Base-by-base conservation (phyloP, 2,888 invertebrate genomes). In the Lasius fuliginosus region DNA sequence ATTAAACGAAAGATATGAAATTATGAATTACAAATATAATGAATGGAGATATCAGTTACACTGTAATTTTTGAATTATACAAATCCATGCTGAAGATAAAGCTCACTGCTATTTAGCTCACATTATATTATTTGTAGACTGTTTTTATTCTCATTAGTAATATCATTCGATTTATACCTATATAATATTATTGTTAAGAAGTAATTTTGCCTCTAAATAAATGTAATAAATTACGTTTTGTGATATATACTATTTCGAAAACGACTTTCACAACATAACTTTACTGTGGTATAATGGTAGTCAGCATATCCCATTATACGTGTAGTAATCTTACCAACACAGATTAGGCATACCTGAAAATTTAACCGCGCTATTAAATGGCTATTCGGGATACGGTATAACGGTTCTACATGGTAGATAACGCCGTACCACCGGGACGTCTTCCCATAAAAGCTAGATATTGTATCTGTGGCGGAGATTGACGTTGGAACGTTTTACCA, bases 241-340 rank as follows among this genome's bases (percentile, higher is more conserved):
- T 58, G 12, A 11, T 15, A 6, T 27, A 12, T 27, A 12, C 8
- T 6, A 30, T 15, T 60, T 60, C 30, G 2, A 15, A 60, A 23
- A 30, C 15, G 6, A 60, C 2, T 30, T 15, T 60, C 15, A 6
- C 33, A 64, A 33, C 33, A 11, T 33, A 64, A 53, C n/a, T 4
- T 27, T 30, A 12, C 15, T 60, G 11, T 30, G 27, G 3, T 27
- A 27, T 12, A 27, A 60, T 60, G 49, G 8, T 53, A 53, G n/a
- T 18, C 6, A 1, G 49, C 18, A 49, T 53, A 53, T 53, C 8
- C n/a, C 49, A 53, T 53, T 8, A 53, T 53, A 53, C n/a, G 1
- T n/a, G 64, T 64, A n/a, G 64, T 8, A 64, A n/a, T 36, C 64
- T 64, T 36, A 33, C 30, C 15, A 62, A 64, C 49, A 53, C 49